phyloP scores from a whole-genome alignment of 2,888 invertebrate genomes.

The Caenorhabditis sp. region DNA sequence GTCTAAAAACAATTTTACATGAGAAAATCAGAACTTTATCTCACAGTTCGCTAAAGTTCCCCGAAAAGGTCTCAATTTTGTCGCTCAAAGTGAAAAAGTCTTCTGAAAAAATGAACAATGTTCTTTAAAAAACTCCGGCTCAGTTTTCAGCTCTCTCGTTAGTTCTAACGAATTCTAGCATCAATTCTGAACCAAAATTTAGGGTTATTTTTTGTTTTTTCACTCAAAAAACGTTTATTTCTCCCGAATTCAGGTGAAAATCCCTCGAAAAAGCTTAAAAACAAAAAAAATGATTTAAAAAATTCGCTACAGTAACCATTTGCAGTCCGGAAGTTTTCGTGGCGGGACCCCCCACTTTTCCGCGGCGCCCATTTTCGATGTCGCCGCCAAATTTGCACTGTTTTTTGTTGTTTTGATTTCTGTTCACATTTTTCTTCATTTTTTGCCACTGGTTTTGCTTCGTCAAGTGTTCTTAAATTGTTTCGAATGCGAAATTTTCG shows the following conservation, averaged over 20 bases:
- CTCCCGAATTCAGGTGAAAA: not conserved
- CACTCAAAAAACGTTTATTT: not conserved
- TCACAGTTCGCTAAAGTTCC: too few relatives aligned
- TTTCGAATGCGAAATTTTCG: too few relatives aligned
- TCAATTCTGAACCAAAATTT: too few relatives aligned
- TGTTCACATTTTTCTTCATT: not conserved
- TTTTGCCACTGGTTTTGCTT: not conserved
- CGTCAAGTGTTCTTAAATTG: not conserved
- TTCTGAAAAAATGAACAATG: too few relatives aligned
- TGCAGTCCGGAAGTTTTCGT: slow-evolving; percentile 31
- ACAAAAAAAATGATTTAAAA: slow-evolving; percentile 4
- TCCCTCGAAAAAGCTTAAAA: not conserved
- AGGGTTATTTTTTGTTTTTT: not conserved
- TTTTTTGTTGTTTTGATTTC: not conserved
- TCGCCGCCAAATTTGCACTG: not conserved
- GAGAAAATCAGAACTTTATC: too few relatives aligned
- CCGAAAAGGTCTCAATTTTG: too few relatives aligned
- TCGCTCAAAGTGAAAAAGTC: too few relatives aligned
- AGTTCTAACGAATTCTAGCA: too few relatives aligned
- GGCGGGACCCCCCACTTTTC: slow-evolving; percentile 9
- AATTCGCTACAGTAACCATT: slow-evolving; percentile 31
- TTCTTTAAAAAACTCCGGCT: too few relatives aligned
- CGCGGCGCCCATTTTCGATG: slow-evolving; percentile 9
- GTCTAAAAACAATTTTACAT: too few relatives aligned
- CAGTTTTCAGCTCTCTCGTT: too few relatives aligned